Evolutionary conservation across 2,797 vertebrate genomes (phyloP).

Genomic region (Acanthurus lineatus): DNA sequence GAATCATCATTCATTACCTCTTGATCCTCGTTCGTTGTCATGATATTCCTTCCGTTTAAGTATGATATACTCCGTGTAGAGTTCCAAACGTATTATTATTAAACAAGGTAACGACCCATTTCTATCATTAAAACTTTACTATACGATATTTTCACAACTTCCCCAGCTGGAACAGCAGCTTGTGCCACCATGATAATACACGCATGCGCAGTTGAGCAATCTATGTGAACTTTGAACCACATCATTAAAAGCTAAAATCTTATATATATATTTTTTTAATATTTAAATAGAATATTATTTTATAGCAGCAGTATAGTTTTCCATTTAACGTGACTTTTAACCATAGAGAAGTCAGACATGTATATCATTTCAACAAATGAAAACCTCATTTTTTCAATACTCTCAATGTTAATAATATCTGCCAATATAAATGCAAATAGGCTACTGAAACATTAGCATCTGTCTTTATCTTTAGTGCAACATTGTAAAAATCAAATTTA

Average conservation of each 20-base stretch:
- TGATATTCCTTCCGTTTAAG: constrained; percentile 55
- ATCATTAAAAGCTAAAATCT: background rate
- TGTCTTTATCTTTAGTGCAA: no score
- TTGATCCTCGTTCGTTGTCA: constrained; percentile 97
- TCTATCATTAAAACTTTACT: constrained; percentile 31
- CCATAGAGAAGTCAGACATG: no score
- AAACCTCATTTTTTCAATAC: no score
- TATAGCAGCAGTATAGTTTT: no score
- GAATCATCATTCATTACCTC: constrained; percentile 83
- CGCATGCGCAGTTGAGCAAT: constrained; percentile 58
- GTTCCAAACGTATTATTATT: no score
- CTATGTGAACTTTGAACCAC: constrained; percentile 37
- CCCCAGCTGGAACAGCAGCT: constrained; percentile 6
- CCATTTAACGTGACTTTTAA: no score
- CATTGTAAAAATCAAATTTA: no score
- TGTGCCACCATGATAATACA: constrained; percentile 20
- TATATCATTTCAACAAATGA: no score
- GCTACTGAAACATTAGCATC: no score
- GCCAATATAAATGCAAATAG: no score
- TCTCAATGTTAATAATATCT: no score
- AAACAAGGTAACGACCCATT: constrained; percentile 47
- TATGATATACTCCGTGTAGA: background rate
- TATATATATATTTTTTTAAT: background rate
- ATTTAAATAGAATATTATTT: background rate
- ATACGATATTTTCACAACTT: constrained; percentile 25